phyloP scores from a whole-genome alignment of 2,797 vertebrate species.

The Sebastes aleutianus region DNA sequence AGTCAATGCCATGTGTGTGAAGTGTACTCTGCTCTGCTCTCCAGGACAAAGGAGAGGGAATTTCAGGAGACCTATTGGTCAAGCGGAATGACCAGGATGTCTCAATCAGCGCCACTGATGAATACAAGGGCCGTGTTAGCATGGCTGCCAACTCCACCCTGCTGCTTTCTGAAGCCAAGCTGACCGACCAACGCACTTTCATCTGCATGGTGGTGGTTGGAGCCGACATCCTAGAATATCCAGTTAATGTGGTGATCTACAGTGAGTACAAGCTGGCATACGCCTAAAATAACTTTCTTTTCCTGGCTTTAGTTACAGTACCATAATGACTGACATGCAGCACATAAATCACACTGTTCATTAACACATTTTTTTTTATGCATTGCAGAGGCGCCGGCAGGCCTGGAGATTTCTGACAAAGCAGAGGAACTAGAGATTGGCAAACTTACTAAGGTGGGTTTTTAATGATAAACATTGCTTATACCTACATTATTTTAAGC shows the following conservation, averaged over 20 bases:
- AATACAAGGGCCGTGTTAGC: slow-evolving; percentile 72
- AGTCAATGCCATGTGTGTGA: slow-evolving; percentile 25
- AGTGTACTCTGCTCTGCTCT: slow-evolving; percentile 25
- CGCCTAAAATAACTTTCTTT: background rate
- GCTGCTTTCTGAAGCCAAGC: slow-evolving; percentile 60
- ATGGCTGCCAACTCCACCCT: slow-evolving; percentile 69
- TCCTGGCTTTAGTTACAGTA: background rate
- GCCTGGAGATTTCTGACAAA: slow-evolving; percentile 85
- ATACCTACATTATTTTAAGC: slow-evolving; percentile 60
- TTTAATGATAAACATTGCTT: slow-evolving; percentile 62
- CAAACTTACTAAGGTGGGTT: slow-evolving; percentile 88
- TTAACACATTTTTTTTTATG: slow-evolving; percentile 27
- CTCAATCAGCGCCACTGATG: slow-evolving; percentile 23
- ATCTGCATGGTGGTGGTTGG: slow-evolving; percentile 88
- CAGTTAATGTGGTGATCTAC: slow-evolving; percentile 86
- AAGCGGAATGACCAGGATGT: slow-evolving; percentile 28
- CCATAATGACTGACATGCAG: slow-evolving; percentile 1
- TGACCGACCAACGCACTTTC: slow-evolving; percentile 85
- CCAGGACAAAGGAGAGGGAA: slow-evolving; percentile 67
- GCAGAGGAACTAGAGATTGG: slow-evolving; percentile 88
- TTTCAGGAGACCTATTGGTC: slow-evolving; percentile 67
- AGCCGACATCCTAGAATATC: slow-evolving; percentile 82
- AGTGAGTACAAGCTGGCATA: slow-evolving; percentile 85
- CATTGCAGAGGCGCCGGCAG: slow-evolving; percentile 86
- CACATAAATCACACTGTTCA: background rate